Evolutionary conservation across 2,888 invertebrate species (phyloP), one percentile per base, ranked within the genome.

Genomic region (Drosophila conformis): DNA sequence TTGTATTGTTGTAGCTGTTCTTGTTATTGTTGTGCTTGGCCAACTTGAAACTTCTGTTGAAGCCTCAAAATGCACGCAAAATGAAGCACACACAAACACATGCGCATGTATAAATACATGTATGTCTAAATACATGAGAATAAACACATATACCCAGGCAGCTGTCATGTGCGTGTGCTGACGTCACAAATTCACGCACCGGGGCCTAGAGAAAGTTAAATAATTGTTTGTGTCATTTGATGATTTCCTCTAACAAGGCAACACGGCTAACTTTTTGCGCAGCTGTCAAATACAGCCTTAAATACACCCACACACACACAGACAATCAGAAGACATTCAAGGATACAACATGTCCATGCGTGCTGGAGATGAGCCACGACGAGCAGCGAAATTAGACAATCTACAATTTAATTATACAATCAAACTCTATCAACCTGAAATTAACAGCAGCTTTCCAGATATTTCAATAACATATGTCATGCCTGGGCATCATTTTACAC

Each of bases 201-300:
- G 66, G 40, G 31, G 82, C 74, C 83, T 78, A 87, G 83, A 74
- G 70, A 86, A 89, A 86, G 88, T 89, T 86, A 89, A 86, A 86
- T 86, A 86, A 86, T 89, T 89, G 86, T 86, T 86, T 86, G 90
- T 86, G 86, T 87, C 90, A 89, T 87, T 88, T 86, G 86, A 85
- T 86, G 90, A 86, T 86, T 89, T 86, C 90, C 86, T 87, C 60
- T 77, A 85, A 89, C 81, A 82, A 82, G 77, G 59, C 70, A 75
- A 72, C 78, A 80, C 76, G 72, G 73, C 80, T 61, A 78, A 78
- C 76, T 80, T 78, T 78, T 80, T 80, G 80, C 76, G 46, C 80
- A 78, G 80, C 71, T 75, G 74, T 78, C 80, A 75, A 71, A 71
- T 38, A 70, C 77, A 79, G 56, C 35, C 49, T 29, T 15, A 59